phyloP scores from a whole-genome alignment of 2,797 vertebrate species.

The Avahi laniger region DNA sequence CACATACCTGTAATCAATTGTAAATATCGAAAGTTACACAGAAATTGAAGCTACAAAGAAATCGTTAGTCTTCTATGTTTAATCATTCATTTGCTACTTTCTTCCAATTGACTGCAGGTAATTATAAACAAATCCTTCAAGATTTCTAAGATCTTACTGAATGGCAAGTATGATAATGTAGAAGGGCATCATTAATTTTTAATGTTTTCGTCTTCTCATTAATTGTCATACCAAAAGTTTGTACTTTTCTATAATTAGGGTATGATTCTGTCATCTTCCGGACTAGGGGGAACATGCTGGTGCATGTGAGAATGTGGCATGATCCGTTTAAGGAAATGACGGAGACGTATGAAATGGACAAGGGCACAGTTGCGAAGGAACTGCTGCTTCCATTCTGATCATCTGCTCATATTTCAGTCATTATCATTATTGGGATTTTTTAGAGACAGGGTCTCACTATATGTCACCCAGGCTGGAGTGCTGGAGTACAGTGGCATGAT shows the following conservation, averaged over 20 bases:
- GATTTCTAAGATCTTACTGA: conserved; percentile 9
- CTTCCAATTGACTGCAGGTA: neutral
- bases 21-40: conserved; percentile 17
- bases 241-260: neutral
- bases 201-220: neutral
- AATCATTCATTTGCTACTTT: neutral
- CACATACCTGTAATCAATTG: conserved; percentile 19
- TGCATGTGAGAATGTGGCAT: neutral
- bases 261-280: neutral
- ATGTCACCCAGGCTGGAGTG: neutral
- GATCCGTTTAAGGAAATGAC: neutral
- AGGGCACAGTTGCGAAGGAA: neutral
- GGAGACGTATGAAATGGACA: neutral
- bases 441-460: neutral
- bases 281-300: neutral
- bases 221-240: neutral
- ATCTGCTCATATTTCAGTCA: neutral
- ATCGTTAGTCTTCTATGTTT: neutral
- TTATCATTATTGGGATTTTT: neutral
- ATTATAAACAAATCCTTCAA: conserved; percentile 41
- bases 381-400: neutral
- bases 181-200: conserved; percentile 31
- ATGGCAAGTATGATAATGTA: conserved; percentile 9
- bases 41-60: neutral
- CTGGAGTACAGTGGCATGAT: neutral